Conservation (phyloP, 1,140 invertebrate genomes). For the Eulimnadia texana region DNA sequence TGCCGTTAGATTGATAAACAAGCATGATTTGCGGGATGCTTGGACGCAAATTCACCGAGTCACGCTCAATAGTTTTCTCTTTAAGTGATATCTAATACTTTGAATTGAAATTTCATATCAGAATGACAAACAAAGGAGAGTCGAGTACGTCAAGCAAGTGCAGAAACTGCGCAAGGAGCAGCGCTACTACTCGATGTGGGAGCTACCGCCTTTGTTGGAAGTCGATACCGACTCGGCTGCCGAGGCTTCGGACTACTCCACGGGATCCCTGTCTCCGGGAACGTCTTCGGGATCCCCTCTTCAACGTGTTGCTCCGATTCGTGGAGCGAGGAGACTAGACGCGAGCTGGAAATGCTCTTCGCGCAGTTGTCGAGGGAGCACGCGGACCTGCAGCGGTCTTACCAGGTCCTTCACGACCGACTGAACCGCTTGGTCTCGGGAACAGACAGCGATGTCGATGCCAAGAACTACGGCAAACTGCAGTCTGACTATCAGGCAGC, state of each 20-base stretch:
- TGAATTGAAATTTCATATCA: too few relatives aligned
- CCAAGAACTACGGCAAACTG: neutral
- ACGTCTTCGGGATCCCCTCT: constrained; percentile 2
- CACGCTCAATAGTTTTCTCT: too few relatives aligned
- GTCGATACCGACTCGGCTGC: constrained; percentile 1
- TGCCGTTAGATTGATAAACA: too few relatives aligned
- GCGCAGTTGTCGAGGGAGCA: constrained; percentile 30
- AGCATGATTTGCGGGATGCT: too few relatives aligned
- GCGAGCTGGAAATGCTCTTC: constrained; percentile 28
- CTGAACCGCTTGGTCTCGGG: constrained; percentile 3
- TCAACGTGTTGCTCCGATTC: constrained; percentile 7
- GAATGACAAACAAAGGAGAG: constrained; percentile 5
- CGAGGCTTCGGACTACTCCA: neutral
- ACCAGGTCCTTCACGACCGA: constrained; percentile 20
- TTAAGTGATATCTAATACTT: too few relatives aligned
- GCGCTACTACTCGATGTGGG: constrained; percentile 12
- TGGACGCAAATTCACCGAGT: too few relatives aligned
- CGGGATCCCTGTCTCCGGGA: constrained; percentile 2
- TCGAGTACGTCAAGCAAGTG: constrained; percentile 9
- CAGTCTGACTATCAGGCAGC: constrained; percentile 4
- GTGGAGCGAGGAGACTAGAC: constrained; percentile 17
- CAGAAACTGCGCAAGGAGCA: constrained; percentile 11
- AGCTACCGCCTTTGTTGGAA: constrained; percentile 2
- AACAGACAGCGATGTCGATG: neutral
- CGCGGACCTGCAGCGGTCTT: constrained; percentile 18